Percentiles rank a stretch among this genome's conserved stretches.
Evolutionary conservation across 2,113 vertebrate species (phyloP).

Genomic region (Phalacrocorax pelagicus): DNA sequence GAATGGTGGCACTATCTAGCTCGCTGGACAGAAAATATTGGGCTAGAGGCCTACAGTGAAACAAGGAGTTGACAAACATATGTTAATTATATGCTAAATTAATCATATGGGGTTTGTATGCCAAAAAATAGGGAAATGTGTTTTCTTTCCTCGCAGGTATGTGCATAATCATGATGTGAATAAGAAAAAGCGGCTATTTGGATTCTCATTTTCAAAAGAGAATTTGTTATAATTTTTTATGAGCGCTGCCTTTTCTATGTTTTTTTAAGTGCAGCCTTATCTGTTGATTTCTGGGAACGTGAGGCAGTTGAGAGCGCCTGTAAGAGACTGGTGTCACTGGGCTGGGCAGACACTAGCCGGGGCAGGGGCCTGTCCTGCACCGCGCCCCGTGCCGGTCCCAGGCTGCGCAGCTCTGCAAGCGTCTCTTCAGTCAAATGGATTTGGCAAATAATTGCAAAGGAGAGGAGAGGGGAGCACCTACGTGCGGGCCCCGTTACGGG

Average conservation of each 20-base stretch:
- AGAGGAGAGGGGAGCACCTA: background rate
- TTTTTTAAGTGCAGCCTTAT: background rate
- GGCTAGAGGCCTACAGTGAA: background rate
- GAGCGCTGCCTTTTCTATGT: background rate
- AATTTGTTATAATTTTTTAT: background rate
- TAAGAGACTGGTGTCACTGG: background rate
- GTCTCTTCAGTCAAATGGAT: background rate
- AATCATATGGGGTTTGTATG: background rate
- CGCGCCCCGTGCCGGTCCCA: background rate
- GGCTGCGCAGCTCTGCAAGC: background rate
- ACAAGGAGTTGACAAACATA: background rate
- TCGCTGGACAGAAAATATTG: background rate
- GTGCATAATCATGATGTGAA: background rate
- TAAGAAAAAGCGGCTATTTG: background rate
- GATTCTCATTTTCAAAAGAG: background rate
- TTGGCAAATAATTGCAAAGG: background rate
- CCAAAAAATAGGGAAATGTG: background rate
- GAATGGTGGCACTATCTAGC: background rate
- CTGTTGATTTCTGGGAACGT: background rate
- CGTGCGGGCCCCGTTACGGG: accelerated
- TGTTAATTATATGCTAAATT: background rate
- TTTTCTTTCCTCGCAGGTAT: background rate
- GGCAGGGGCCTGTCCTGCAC: background rate
- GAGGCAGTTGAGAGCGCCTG: background rate
- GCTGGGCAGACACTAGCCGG: background rate